phyloP scores from a whole-genome alignment of 2,888 invertebrate genomes.

The Opisthograptis luteolata region DNA sequence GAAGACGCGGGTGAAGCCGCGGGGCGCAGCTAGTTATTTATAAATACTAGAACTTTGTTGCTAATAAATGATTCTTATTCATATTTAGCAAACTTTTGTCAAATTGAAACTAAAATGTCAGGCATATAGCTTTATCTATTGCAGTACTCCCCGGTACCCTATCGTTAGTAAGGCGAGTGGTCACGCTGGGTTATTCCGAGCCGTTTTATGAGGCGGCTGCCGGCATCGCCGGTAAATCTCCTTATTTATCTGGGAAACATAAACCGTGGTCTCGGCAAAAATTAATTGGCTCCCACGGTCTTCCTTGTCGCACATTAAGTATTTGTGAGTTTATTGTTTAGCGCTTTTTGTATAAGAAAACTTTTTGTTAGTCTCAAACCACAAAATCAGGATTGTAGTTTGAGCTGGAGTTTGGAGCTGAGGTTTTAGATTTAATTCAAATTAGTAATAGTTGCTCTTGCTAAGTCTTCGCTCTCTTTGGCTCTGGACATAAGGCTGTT shows the following conservation, averaged over 20 bases:
- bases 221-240: constrained; percentile 77
- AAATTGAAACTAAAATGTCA: background rate
- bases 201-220: constrained; percentile 73
- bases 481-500: too few species aligned
- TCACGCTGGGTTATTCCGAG: constrained; percentile 70
- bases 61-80: too few species aligned
- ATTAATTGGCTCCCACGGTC: constrained; percentile 78
- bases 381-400: too few species aligned
- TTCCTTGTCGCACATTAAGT: constrained; percentile 72
- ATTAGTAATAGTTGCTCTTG: too few species aligned
- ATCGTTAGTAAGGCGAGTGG: constrained; percentile 63
- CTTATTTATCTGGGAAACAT: constrained; percentile 82
- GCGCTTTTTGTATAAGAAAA: constrained; percentile 28
- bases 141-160: constrained; percentile 36
- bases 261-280: constrained; percentile 79
- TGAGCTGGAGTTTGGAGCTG: too few species aligned
- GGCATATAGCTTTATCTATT: background rate
- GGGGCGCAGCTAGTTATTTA: too few species aligned
- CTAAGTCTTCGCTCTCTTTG: too few species aligned
- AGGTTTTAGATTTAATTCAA: too few species aligned
- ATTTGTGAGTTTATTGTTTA: constrained; percentile 64
- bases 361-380: too few species aligned
- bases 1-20: too few species aligned
- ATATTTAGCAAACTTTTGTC: too few species aligned
- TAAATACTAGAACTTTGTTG: too few species aligned